Conservation (phyloP, 2,113 vertebrate genomes). For the zebrafish (Danio rerio) region GRCz12tu NC_133190.1:42224001-42224500, state of each 20-base stretch:
- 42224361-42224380: too few relatives aligned
- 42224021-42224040: constrained; percentile 64
- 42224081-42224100: constrained; percentile 55
- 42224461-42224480: too few relatives aligned
- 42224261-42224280: too few relatives aligned
- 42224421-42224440: too few relatives aligned
- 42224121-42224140: constrained; percentile 47
- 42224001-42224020: constrained; percentile 70
- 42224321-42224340: too few relatives aligned
- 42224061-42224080: constrained; percentile 59
- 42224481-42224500: too few relatives aligned
- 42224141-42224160: background rate
- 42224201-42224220: too few relatives aligned
- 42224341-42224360: too few relatives aligned
- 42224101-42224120: constrained; percentile 47
- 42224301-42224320: too few relatives aligned
- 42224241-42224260: background rate
- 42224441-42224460: too few relatives aligned
- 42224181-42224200: background rate
- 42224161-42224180: background rate
- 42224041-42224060: constrained; percentile 57
- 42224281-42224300: background rate
- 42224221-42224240: background rate
- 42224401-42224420: too few relatives aligned
- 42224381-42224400: too few relatives aligned